phyloP scores from a whole-genome alignment of 2,113 vertebrate species.

The Zootoca vivipara region DNA sequence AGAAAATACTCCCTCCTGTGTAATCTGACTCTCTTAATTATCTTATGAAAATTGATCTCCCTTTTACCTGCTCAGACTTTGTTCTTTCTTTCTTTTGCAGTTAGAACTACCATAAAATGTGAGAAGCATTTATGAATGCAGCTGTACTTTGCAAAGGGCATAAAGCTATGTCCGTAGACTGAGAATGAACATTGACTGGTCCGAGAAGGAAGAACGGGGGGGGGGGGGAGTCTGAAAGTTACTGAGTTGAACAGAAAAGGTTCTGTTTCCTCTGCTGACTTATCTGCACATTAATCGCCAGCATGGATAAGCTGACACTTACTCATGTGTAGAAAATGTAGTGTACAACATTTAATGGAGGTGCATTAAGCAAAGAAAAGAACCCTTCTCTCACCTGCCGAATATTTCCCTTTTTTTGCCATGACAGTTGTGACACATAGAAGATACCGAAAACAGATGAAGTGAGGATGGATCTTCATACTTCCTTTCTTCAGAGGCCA shows the following conservation, averaged over 20 bases:
- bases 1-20: constrained; percentile 10
- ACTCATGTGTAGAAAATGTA: not conserved
- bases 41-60: constrained; percentile 21
- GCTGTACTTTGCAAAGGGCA: constrained; percentile 21
- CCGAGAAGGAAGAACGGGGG: not conserved
- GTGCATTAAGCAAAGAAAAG: constrained; percentile 23
- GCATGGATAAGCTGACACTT: not conserved
- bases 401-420: constrained; percentile 27
- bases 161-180: constrained; percentile 9
- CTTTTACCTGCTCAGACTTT: constrained; percentile 7
- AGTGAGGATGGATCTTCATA: constrained; percentile 41
- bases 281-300: not conserved
- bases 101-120: not conserved
- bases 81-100: constrained; percentile 41
- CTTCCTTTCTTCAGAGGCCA: constrained; percentile 38
- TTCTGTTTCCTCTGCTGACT: not conserved
- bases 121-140: constrained; percentile 35
- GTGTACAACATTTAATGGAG: not conserved
- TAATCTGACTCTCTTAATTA: constrained; percentile 51
- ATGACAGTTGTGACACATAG: constrained; percentile 43
- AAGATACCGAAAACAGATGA: constrained; percentile 47
- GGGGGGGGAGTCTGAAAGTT: constrained; percentile 13
- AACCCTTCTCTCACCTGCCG: constrained; percentile 27
- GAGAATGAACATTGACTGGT: constrained; percentile 1
- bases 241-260: not conserved